phyloP scores from a whole-genome alignment of 2,113 vertebrate genomes.

The Sander lucioperca region DNA sequence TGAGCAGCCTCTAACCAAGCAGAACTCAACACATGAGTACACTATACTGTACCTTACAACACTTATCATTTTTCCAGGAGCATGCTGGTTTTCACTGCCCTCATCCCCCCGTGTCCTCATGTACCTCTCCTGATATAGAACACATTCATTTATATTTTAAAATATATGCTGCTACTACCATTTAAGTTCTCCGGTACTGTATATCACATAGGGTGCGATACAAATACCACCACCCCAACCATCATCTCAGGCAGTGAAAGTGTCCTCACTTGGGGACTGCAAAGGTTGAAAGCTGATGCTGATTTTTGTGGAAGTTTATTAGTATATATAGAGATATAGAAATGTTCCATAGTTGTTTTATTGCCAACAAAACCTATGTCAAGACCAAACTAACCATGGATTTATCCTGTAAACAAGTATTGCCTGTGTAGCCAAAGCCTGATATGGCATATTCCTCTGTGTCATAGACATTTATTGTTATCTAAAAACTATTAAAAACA shows the following conservation, averaged over 20 bases:
- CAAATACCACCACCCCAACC: not conserved
- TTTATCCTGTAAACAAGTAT: not conserved
- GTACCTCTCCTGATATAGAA: slow-evolving; percentile 25
- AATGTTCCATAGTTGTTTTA: not conserved
- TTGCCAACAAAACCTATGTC: not conserved
- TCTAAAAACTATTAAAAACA: slow-evolving; percentile 1
- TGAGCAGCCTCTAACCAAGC: slow-evolving; percentile 12
- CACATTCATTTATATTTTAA: slow-evolving; percentile 39
- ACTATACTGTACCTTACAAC: not conserved
- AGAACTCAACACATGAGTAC: not conserved
- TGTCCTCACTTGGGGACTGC: not conserved
- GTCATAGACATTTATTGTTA: not conserved
- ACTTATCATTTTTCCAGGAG: slow-evolving; percentile 5
- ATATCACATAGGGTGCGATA: not conserved
- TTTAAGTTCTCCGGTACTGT: not conserved
- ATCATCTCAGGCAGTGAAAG: not conserved
- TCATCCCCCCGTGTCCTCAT: not conserved
- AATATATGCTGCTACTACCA: not conserved
- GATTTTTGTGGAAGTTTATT: not conserved
- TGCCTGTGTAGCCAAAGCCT: not conserved
- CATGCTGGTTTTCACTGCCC: not conserved
- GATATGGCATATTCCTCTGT: not conserved
- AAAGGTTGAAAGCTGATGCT: not conserved
- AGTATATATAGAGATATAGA: too few species aligned
- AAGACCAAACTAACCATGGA: not conserved